A percentile compares a stretch with the other conserved stretches of the same genome.
Evolutionary conservation across 2,888 invertebrate species (phyloP).

Genomic region (Tupiocoris notatus): DNA sequence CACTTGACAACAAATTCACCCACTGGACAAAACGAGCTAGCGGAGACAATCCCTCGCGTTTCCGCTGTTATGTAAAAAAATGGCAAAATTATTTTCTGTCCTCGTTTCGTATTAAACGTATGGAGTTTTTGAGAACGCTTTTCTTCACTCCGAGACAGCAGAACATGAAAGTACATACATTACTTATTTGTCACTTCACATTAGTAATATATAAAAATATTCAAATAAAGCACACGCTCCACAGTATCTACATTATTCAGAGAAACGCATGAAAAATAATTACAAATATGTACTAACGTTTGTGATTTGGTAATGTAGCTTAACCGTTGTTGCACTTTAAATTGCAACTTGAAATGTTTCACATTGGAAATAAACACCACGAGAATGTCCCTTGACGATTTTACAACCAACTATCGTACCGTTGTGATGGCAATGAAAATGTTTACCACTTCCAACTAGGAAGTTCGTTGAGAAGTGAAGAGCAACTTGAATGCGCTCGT

Average conservation of each 20-base stretch:
- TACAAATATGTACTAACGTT: background rate
- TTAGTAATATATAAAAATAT: conserved; percentile 44
- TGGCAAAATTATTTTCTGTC: background rate
- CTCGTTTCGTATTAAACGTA: too few relatives aligned
- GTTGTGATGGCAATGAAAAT: too few relatives aligned
- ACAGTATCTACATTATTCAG: conserved; percentile 24
- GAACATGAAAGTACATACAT: conserved; percentile 26
- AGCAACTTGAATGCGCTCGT: too few relatives aligned
- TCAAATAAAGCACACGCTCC: conserved; percentile 41
- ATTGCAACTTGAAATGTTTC: too few relatives aligned
- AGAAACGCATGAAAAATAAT: conserved; percentile 3
- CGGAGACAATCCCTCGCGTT: background rate
- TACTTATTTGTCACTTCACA: conserved; percentile 47
- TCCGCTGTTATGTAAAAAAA: too few relatives aligned
- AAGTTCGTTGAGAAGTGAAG: too few relatives aligned
- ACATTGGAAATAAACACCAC: too few relatives aligned
- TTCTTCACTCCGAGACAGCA: background rate
- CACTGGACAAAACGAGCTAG: background rate
- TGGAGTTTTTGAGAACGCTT: conserved; percentile 35
- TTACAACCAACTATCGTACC: too few relatives aligned
- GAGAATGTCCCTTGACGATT: too few relatives aligned
- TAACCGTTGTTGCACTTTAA: too few relatives aligned
- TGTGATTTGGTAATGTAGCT: too few relatives aligned
- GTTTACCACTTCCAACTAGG: too few relatives aligned
- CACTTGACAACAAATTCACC: background rate